These are phyloP conservation scores for Pogonognathellus flavescens DNA, from an alignment of 1,140 invertebrate species.

Conservation along the genomic window DNA sequence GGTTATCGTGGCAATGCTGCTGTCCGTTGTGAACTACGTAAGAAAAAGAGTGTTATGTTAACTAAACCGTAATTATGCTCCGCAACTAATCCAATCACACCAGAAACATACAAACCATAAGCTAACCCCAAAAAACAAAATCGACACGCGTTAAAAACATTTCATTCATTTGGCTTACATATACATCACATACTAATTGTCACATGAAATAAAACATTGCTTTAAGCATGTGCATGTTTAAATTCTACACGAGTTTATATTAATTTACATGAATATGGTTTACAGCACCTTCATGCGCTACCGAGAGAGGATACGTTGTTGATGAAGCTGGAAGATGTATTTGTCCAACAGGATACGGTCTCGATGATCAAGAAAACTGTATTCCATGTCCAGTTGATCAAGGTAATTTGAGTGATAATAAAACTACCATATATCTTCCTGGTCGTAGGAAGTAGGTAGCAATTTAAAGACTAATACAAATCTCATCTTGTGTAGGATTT, in stretches of 20 bases:
- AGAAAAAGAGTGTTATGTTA: conserved; percentile 55
- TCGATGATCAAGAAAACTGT: conserved; percentile 83
- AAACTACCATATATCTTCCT: too few relatives aligned
- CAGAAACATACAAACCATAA: background rate
- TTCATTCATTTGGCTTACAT: conserved; percentile 7
- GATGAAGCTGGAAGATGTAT: conserved; percentile 80
- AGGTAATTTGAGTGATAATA: conserved; percentile 71
- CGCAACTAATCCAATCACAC: conserved; percentile 9
- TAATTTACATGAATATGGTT: background rate
- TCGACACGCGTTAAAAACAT: background rate
- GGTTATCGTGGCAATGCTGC: conserved; percentile 86
- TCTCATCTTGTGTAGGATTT: conserved; percentile 69
- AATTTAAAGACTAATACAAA: background rate
- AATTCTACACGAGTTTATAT: background rate
- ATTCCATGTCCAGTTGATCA: conserved; percentile 79
- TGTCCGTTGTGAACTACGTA: conserved; percentile 79
- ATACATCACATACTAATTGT: background rate
- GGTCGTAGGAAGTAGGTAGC: too few relatives aligned
- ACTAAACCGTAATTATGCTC: background rate
- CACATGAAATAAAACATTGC: background rate
- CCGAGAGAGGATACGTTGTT: conserved; percentile 80
- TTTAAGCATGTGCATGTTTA: background rate
- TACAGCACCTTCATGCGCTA: conserved; percentile 76
- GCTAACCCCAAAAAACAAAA: background rate
- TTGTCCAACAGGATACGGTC: conserved; percentile 81